These are phyloP conservation scores for Melanotaenia nigrans DNA, from an alignment of 2,797 vertebrate species.

Conservation along the genomic window DNA sequence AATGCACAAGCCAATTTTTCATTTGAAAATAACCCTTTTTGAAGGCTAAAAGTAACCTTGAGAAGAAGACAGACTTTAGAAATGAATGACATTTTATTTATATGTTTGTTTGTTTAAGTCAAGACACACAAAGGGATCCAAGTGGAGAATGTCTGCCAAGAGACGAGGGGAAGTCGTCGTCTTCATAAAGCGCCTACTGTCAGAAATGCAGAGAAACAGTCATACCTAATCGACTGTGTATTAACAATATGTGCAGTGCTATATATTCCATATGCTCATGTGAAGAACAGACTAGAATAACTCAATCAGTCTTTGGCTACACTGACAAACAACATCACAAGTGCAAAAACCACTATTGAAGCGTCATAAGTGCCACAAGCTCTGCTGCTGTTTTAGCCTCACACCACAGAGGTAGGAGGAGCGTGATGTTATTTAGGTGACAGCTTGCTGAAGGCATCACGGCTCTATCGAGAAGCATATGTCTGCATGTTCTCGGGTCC, in stretches of 20 bases:
- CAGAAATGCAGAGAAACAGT: slow-evolving; percentile 43
- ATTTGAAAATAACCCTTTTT: slow-evolving; percentile 7
- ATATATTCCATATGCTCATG: slow-evolving; percentile 55
- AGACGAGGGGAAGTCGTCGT: slow-evolving; percentile 18
- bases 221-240: slow-evolving; percentile 54
- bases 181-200: slow-evolving; percentile 37
- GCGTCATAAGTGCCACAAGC: slow-evolving; percentile 18
- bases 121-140: slow-evolving; percentile 16
- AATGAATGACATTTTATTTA: not conserved
- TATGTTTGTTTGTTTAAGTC: slow-evolving; percentile 4
- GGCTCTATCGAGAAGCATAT: slow-evolving; percentile 49
- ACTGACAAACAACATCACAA: slow-evolving; percentile 34
- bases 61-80: slow-evolving; percentile 6
- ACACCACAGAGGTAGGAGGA: slow-evolving; percentile 12
- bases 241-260: slow-evolving; percentile 57
- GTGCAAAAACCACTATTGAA: not conserved
- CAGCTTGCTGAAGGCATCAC: slow-evolving; percentile 44
- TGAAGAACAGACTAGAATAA: slow-evolving; percentile 40
- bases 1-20: not conserved
- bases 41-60: not conserved
- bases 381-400: slow-evolving; percentile 8
- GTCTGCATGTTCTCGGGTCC: slow-evolving; percentile 36
- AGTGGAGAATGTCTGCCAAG: slow-evolving; percentile 19
- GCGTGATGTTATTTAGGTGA: slow-evolving; percentile 51
- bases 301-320: slow-evolving; percentile 34